Evolutionary conservation across 2,888 invertebrate genomes (phyloP).

Genomic region (Nomada ferruginata): DNA sequence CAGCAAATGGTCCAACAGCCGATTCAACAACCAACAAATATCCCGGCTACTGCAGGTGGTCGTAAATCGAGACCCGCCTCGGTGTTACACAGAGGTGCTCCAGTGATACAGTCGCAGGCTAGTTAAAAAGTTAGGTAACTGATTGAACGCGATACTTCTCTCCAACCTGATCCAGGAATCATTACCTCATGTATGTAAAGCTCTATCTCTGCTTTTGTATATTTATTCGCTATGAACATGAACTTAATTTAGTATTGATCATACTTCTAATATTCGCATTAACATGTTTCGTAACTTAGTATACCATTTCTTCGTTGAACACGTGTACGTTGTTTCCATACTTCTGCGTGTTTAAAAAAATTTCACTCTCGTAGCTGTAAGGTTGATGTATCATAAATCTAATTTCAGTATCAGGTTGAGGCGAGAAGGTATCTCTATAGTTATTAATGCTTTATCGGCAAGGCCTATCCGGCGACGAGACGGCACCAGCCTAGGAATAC

Average conservation of each 20-base stretch:
- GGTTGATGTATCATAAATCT: background rate
- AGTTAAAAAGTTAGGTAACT: constrained; percentile 83
- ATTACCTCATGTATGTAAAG: constrained; percentile 7
- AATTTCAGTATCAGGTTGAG: constrained; percentile 52
- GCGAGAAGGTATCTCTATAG: constrained; percentile 44
- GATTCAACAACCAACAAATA: constrained; percentile 52
- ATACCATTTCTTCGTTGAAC: constrained; percentile 4
- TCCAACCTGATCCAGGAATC: constrained; percentile 54
- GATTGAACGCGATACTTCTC: constrained; percentile 41
- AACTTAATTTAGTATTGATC: background rate
- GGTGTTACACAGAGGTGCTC: constrained; percentile 85
- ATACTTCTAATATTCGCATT: constrained; percentile 1
- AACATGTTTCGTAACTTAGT: background rate
- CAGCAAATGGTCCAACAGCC: constrained; percentile 75
- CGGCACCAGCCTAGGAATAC: constrained; percentile 70
- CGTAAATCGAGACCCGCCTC: constrained; percentile 85
- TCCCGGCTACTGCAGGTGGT: constrained; percentile 68
- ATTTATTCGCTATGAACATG: background rate
- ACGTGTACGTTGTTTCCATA: background rate
- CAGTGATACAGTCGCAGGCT: constrained; percentile 87
- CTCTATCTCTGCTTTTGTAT: background rate
- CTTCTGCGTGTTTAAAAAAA: background rate
- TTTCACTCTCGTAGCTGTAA: background rate
- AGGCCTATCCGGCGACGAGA: constrained; percentile 70
- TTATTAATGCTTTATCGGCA: constrained; percentile 67